These are phyloP conservation scores for Aporophyla lueneburgensis DNA, from an alignment of 2,888 invertebrate genomes.

Conservation along the genomic window DNA sequence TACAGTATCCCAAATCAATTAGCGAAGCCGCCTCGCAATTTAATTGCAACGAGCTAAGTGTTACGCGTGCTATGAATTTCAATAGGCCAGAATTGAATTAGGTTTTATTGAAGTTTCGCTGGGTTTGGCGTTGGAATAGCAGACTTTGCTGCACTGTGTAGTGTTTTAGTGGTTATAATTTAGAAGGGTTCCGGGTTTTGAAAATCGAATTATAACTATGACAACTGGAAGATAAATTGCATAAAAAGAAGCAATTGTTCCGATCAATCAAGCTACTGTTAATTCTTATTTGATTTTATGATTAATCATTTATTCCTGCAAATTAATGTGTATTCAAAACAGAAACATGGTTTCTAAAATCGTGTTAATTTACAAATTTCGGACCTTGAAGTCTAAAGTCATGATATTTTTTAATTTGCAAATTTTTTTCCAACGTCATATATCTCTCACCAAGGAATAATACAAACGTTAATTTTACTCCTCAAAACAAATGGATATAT, in stretches of 20 bases:
- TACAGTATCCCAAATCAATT: constrained; percentile 74
- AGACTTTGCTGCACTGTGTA: constrained; percentile 1
- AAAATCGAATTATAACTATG: too few relatives aligned
- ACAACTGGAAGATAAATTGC: neutral
- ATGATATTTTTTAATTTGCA: too few relatives aligned
- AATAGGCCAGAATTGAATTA: constrained; percentile 67
- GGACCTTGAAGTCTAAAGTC: too few relatives aligned
- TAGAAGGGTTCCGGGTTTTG: neutral
- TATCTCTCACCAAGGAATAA: neutral
- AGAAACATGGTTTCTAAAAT: too few relatives aligned
- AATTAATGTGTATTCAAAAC: neutral
- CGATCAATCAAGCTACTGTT: neutral
- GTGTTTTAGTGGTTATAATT: constrained; percentile 2
- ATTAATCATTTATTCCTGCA: neutral
- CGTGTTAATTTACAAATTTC: too few relatives aligned
- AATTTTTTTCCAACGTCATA: neutral
- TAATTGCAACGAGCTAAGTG: constrained; percentile 74
- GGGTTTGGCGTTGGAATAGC: constrained; percentile 12
- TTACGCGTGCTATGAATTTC: constrained; percentile 71
- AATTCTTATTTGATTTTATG: too few relatives aligned
- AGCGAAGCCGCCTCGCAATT: constrained; percentile 68
- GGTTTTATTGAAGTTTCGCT: constrained; percentile 56
- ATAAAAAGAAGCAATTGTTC: neutral
- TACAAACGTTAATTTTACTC: neutral
- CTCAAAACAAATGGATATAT: neutral